Conservation (phyloP, 2,113 vertebrate species). For the Myrmecobius fasciatus region DNA sequence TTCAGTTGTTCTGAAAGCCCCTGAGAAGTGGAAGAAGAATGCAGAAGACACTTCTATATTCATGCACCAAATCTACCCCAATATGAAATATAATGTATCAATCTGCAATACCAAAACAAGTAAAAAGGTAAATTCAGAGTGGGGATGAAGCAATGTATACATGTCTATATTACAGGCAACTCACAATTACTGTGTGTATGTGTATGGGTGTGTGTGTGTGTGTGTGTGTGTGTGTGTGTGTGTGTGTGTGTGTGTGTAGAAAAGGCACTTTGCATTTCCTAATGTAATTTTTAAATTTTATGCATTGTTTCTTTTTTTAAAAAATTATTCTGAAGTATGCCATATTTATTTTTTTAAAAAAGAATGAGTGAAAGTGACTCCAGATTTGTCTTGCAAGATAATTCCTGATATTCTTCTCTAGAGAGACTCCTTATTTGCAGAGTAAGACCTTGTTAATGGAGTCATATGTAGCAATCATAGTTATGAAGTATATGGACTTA, state of each 20-base stretch:
- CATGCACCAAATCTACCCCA: slow-evolving; percentile 85
- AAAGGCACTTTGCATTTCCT: background rate
- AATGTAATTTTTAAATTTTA: background rate
- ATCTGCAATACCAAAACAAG: slow-evolving; percentile 82
- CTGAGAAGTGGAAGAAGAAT: slow-evolving; percentile 87
- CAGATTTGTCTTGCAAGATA: background rate
- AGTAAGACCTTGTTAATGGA: background rate
- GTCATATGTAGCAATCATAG: background rate
- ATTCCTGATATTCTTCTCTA: slow-evolving; percentile 15
- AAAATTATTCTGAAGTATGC: background rate
- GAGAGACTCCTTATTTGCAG: background rate
- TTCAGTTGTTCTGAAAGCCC: slow-evolving; percentile 85
- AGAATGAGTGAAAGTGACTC: background rate
- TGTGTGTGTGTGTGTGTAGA: too few relatives aligned
- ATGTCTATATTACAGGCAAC: background rate
- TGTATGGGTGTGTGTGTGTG: background rate
- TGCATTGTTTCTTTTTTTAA: background rate
- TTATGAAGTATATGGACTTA: background rate
- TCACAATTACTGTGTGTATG: background rate
- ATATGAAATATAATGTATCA: slow-evolving; percentile 88
- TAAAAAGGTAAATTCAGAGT: slow-evolving; percentile 82
- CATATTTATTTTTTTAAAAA: slow-evolving; percentile 4
- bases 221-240: background rate
- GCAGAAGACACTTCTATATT: slow-evolving; percentile 74
- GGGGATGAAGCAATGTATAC: rapidly evolving